These are phyloP conservation scores for Lophotriccus pileatus DNA, from an alignment of 2,797 vertebrate genomes.

Conservation along the genomic window DNA sequence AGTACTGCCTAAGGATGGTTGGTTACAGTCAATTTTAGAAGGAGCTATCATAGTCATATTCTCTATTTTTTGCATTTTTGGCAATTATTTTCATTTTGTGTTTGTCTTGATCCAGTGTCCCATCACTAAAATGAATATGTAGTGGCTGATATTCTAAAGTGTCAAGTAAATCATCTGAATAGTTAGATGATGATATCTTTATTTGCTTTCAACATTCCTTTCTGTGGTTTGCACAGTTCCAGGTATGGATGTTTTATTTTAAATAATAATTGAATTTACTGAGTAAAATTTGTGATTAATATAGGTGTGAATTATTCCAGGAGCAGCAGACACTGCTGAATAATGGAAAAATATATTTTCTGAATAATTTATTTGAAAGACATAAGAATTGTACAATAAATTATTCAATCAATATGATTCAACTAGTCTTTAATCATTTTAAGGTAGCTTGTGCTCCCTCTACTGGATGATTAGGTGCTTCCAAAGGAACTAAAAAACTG, in stretches of 20 bases:
- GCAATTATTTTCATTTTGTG: not conserved
- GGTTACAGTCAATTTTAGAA: not conserved
- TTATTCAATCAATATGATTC: slow-evolving; percentile 44
- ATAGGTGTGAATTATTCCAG: slow-evolving; percentile 39
- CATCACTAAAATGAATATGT: not conserved
- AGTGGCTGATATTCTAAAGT: not conserved
- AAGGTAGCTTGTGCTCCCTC: slow-evolving; percentile 49
- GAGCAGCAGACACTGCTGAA: slow-evolving; percentile 26
- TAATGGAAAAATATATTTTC: slow-evolving; percentile 63
- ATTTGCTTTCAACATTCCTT: not conserved
- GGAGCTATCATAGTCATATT: not conserved
- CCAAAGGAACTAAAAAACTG: not conserved
- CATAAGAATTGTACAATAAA: slow-evolving; percentile 43
- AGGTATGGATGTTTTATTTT: not conserved
- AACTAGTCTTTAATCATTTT: not conserved
- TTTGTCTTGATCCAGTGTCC: not conserved
- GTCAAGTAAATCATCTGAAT: not conserved
- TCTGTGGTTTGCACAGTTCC: not conserved
- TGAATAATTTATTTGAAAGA: slow-evolving; percentile 65
- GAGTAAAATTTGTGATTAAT: slow-evolving; percentile 54
- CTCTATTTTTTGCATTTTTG: not conserved
- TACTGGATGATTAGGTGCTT: slow-evolving; percentile 34
- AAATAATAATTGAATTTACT: slow-evolving; percentile 23
- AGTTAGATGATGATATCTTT: not conserved
- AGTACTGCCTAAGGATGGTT: not conserved